These are phyloP conservation scores for Hyphantria cunea DNA, from an alignment of 1,140 invertebrate genomes.

Conservation along the genomic window DNA sequence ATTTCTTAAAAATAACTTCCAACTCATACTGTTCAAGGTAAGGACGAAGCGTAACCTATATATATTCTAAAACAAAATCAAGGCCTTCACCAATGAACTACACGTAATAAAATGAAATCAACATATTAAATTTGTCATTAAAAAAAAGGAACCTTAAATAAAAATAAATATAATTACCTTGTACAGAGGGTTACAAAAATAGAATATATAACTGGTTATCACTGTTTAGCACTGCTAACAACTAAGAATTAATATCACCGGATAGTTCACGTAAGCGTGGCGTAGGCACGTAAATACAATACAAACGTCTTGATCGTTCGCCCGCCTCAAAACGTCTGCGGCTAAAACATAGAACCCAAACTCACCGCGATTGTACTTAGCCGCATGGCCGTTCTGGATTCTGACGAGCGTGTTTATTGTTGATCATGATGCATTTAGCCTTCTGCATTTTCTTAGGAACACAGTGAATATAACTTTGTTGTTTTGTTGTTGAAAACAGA, in stretches of 20 bases:
- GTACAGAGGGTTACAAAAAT: constrained; percentile 2
- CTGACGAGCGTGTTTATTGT: constrained; percentile 19
- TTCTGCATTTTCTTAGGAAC: too few relatives aligned
- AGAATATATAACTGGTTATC: constrained; percentile 19
- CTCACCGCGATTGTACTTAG: neutral
- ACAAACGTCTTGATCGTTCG: constrained; percentile 26
- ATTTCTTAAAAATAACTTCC: constrained; percentile 64
- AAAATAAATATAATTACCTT: constrained; percentile 34
- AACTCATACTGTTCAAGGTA: constrained; percentile 68
- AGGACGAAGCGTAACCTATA: constrained; percentile 70
- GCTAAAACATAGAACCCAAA: neutral
- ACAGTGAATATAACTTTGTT: too few relatives aligned
- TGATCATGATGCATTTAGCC: constrained; percentile 8
- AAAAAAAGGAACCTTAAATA: constrained; percentile 8
- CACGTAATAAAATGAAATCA: constrained; percentile 5
- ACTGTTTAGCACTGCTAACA: constrained; percentile 25
- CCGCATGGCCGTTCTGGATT: neutral
- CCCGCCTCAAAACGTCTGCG: constrained; percentile 27
- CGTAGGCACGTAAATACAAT: neutral
- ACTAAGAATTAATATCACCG: constrained; percentile 10
- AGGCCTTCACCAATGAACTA: constrained; percentile 47
- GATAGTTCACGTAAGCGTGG: neutral
- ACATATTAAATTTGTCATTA: neutral
- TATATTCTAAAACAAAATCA: constrained; percentile 72
- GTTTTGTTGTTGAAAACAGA: too few relatives aligned